A percentile compares a stretch with the other conserved stretches of the same genome.
phyloP scores from a whole-genome alignment of 1,140 invertebrate genomes.

The Drosophila baimaii region DNA sequence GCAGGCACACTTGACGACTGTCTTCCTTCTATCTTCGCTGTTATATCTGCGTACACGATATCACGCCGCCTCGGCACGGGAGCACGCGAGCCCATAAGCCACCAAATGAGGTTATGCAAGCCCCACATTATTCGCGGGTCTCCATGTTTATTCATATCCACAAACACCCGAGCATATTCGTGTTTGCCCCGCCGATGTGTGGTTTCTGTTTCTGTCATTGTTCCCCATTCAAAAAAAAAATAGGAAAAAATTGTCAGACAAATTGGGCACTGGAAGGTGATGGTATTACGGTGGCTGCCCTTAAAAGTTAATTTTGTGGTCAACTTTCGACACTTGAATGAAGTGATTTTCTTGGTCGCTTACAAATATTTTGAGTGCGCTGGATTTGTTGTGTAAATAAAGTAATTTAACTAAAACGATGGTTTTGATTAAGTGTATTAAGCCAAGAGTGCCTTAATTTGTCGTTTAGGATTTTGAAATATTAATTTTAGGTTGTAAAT shows the following conservation, averaged over 20 bases:
- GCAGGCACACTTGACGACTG: constrained; percentile 53
- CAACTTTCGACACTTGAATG: constrained; percentile 54
- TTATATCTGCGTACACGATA: constrained; percentile 69
- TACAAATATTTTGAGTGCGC: constrained; percentile 37
- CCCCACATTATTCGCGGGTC: constrained; percentile 45
- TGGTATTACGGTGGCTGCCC: constrained; percentile 53
- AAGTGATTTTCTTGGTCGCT: constrained; percentile 28
- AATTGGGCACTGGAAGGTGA: constrained; percentile 59
- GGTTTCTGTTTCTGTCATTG: constrained; percentile 36
- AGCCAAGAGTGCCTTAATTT: not conserved
- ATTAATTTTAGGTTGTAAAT: not conserved
- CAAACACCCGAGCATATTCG: constrained; percentile 46
- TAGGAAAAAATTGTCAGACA: constrained; percentile 36
- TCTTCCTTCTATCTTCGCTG: constrained; percentile 44
- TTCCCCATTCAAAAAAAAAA: constrained; percentile 20
- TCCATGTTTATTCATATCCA: constrained; percentile 72
- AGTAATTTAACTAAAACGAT: constrained; percentile 7
- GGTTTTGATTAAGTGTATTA: constrained; percentile 2
- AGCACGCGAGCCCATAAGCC: constrained; percentile 69
- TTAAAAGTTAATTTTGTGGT: constrained; percentile 62
- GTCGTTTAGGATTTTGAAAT: not conserved
- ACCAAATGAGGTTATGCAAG: constrained; percentile 72
- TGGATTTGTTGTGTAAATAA: constrained; percentile 59
- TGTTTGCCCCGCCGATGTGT: constrained; percentile 25
- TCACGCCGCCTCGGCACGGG: constrained; percentile 60